These are phyloP conservation scores for Garra rufa DNA, from an alignment of 2,113 vertebrate genomes.

Conservation along the genomic window DNA sequence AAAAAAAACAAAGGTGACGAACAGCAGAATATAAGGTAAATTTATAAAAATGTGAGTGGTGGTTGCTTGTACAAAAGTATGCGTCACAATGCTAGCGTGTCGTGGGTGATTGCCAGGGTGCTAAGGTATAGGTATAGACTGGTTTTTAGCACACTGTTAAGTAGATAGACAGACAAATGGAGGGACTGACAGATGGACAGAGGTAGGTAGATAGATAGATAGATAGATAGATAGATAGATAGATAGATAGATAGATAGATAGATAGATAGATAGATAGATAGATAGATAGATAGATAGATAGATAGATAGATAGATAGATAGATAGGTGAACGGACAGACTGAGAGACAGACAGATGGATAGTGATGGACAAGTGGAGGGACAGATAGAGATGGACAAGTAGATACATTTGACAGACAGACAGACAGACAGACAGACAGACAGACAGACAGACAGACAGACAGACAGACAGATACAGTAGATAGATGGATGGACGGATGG, in stretches of 20 bases:
- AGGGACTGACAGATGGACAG: neutral
- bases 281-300: neutral
- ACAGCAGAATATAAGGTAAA: neutral
- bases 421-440: too few relatives aligned
- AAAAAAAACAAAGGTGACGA: neutral
- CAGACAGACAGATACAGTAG: too few relatives aligned
- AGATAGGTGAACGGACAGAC: neutral
- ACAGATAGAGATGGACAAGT: too few relatives aligned
- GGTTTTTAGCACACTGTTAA: neutral
- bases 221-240: neutral
- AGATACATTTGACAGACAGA: too few relatives aligned
- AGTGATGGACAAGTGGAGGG: too few relatives aligned
- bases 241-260: neutral
- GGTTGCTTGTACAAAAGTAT: neutral
- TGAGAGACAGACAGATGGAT: neutral
- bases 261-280: neutral
- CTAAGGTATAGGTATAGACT: neutral
- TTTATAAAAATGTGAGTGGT: neutral
- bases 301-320: neutral
- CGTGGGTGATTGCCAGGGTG: neutral
- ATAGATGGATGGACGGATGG: too few relatives aligned
- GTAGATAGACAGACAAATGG: neutral
- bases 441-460: too few relatives aligned
- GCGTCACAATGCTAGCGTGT: neutral
- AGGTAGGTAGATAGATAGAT: slow-evolving; percentile 4